Percentiles rank a stretch among this genome's conserved stretches.
Conservation (phyloP, 2,113 vertebrate species). For the Heptranchias perlo region DNA sequence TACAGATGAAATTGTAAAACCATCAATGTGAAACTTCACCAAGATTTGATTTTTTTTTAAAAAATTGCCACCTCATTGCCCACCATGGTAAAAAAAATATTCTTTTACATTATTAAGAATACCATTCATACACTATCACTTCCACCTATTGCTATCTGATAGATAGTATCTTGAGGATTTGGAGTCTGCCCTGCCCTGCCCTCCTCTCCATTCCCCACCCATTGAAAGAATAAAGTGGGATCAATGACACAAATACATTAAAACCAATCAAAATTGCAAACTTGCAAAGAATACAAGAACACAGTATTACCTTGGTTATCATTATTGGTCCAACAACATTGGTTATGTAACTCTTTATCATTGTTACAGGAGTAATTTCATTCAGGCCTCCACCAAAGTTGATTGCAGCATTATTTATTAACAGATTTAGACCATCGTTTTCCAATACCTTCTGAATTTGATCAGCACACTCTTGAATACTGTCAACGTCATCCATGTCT, state of each 20-base stretch:
- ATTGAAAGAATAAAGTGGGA: background rate
- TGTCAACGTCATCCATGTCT: constrained; percentile 1
- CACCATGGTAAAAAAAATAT: background rate
- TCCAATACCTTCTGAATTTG: constrained; percentile 45
- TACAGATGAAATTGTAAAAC: background rate
- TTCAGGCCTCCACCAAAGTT: constrained; percentile 26
- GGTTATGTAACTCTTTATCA: constrained; percentile 43
- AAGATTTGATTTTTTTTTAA: background rate
- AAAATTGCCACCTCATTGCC: background rate
- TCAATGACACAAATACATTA: background rate
- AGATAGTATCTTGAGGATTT: background rate
- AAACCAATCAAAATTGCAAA: background rate
- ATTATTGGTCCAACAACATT: constrained; percentile 47
- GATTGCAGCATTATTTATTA: constrained; percentile 50
- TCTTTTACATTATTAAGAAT: too few relatives aligned
- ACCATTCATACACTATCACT: background rate
- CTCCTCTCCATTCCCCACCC: background rate
- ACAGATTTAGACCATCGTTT: constrained; percentile 47
- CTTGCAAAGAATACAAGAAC: background rate
- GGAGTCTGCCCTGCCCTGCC: background rate
- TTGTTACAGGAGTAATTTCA: constrained; percentile 41
- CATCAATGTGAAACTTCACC: background rate
- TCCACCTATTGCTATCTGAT: background rate
- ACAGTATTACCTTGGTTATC: constrained; percentile 44
- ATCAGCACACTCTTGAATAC: constrained; percentile 22